Percentiles rank a stretch among this genome's conserved stretches.
Evolutionary conservation across 2,113 vertebrate species (phyloP).

Genomic region (Illadopsis cleaveri): DNA sequence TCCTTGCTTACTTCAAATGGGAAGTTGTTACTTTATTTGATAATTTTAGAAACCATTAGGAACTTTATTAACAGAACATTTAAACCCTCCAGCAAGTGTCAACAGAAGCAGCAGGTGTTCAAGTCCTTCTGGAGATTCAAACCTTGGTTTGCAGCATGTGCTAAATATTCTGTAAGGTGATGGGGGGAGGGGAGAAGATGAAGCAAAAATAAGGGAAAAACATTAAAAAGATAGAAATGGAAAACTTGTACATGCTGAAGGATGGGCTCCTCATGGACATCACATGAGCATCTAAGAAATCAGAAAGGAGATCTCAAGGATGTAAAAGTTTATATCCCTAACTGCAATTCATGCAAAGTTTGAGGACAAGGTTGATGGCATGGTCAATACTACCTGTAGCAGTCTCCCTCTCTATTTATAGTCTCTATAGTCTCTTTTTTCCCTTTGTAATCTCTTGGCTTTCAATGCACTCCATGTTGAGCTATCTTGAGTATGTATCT

Average conservation of each 20-base stretch:
- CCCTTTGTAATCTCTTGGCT: background rate
- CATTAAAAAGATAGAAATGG: background rate
- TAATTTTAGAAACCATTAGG: background rate
- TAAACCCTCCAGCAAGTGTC: background rate
- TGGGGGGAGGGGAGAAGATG: accelerated
- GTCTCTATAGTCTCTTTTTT: background rate
- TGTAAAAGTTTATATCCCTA: background rate
- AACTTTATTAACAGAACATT: background rate
- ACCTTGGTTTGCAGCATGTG: background rate
- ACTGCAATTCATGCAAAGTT: background rate
- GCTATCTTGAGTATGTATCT: background rate
- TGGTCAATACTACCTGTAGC: background rate
- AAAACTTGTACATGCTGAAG: background rate
- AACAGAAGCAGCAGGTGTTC: background rate
- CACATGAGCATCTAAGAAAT: background rate
- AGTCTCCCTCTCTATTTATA: background rate
- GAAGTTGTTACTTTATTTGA: background rate
- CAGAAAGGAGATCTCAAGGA: background rate
- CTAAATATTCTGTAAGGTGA: background rate
- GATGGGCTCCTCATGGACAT: background rate
- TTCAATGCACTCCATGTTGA: background rate
- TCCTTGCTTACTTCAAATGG: background rate
- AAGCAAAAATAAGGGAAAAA: background rate
- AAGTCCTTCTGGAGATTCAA: background rate
- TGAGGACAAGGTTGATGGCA: background rate